Base-by-base conservation (phyloP, 2,113 vertebrate species). In the Rhabdomys dilectus region DNA sequence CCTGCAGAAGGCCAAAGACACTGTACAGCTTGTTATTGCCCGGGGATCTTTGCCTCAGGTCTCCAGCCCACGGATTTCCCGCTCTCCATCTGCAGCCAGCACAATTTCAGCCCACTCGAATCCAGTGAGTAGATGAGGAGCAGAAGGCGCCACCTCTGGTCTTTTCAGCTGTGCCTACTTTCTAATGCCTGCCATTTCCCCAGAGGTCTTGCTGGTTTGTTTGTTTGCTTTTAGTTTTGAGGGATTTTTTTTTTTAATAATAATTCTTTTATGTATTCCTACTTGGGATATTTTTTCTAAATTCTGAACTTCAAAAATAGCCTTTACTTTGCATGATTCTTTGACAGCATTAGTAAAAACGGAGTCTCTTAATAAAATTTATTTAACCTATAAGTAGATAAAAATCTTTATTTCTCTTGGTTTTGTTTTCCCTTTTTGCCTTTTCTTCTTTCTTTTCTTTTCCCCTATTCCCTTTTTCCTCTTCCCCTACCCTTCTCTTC, bases 61-160 rank as follows among this genome's bases (percentile, higher is more conserved):
- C n/a, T 93, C 98, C 96, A 99, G 99, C 94, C 99, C 99, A 2
- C 98, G 98, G 9, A 98, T 99, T 96, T 99, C 99, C 70, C 99
- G 99, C 31, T 99, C 99, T 42, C 99, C 99, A 8, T 99, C 99
- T 87, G 99, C 99, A 58, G 99, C 99, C 94, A 99, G 99, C 88
- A 99, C 99, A 15, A 80, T 99, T 95, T 99, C 99, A 26, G 99
- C 99, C 94, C 99, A 99, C 98, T 99, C 99, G 51, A 99, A 99
- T 75, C 99, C 99, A 53, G 99, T 99, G 86, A 87, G 98, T 97
- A 56, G 42, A 81, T 5, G 58, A 70, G 72, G n/a, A 68, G 70
- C 3, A 76, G 9, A 36, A 17, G 1, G 1, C 51, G n/a, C 48
- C 66, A 89, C 78, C 62, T 62, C 21, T 68, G 66, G 5, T 77